Conservation (phyloP, 37 sponge, comb jelly and placozoan species). For the Mnemiopsis leidyi region DNA sequence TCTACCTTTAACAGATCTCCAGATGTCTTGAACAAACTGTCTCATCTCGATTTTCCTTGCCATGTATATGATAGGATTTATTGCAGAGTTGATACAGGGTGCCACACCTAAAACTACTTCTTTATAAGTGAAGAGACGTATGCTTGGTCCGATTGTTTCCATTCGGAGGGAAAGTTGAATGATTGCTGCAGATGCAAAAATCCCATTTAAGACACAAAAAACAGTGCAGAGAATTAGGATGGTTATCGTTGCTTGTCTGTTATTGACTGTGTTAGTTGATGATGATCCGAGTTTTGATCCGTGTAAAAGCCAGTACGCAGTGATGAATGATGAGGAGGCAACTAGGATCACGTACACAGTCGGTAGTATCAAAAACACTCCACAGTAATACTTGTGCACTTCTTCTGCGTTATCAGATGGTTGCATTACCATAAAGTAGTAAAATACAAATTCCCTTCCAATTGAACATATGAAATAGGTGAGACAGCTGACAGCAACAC, state of each 20-base stretch:
- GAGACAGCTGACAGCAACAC: neutral
- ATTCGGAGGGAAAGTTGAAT: neutral
- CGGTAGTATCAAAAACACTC: neutral
- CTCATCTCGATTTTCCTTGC: neutral
- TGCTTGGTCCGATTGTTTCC: neutral
- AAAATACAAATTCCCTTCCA: neutral
- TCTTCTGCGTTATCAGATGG: too few species aligned
- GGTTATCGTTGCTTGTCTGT: neutral
- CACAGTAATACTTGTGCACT: too few species aligned
- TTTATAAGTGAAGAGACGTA: neutral
- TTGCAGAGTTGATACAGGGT: neutral
- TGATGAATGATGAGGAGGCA: neutral
- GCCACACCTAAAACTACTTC: neutral
- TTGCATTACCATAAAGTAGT: neutral
- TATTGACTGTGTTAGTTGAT: neutral
- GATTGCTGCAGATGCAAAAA: neutral
- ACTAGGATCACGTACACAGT: neutral
- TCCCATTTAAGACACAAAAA: neutral
- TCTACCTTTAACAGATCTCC: neutral
- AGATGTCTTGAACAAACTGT: neutral
- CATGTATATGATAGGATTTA: neutral
- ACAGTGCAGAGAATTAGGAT: neutral
- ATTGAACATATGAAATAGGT: neutral
- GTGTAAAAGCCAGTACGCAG: neutral
- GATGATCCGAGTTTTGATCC: neutral